phyloP scores from a whole-genome alignment of 2,113 vertebrate species.

The Bujurquina vittata region DNA sequence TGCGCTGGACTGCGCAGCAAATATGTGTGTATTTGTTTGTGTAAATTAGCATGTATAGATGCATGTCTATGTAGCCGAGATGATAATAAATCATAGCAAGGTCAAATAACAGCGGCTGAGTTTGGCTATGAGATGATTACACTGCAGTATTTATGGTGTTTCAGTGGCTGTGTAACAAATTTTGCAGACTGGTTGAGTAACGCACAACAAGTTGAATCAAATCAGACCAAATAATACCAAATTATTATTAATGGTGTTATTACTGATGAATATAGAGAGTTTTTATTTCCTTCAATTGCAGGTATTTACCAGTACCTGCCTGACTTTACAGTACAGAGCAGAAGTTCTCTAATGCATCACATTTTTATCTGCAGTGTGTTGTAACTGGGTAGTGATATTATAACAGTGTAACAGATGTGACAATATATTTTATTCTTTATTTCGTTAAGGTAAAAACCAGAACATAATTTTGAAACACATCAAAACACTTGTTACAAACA shows the following conservation, averaged over 20 bases:
- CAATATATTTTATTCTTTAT: not conserved
- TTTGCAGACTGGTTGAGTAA: conserved; percentile 6
- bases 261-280: not conserved
- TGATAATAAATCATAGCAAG: conserved; percentile 70
- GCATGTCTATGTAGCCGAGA: conserved; percentile 24
- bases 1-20: conserved; percentile 60
- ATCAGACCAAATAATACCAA: not conserved
- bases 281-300: conserved; percentile 1
- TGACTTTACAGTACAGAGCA: conserved; percentile 18
- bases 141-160: conserved; percentile 46
- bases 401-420: not conserved
- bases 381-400: conserved; percentile 1
- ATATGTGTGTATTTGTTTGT: conserved; percentile 50
- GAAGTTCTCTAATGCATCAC: not conserved
- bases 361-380: not conserved
- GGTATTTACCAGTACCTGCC: not conserved
- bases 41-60: conserved; percentile 49
- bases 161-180: not conserved
- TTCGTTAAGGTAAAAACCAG: not conserved
- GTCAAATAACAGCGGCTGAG: conserved; percentile 62
- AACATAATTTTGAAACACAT: not conserved
- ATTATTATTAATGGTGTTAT: not conserved
- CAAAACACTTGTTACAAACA: not conserved
- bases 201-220: not conserved
- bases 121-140: conserved; percentile 43